These are phyloP conservation scores for Balaenoptera acutorostrata DNA, from an alignment of 2,113 vertebrate genomes.

Conservation along the genomic window DNA sequence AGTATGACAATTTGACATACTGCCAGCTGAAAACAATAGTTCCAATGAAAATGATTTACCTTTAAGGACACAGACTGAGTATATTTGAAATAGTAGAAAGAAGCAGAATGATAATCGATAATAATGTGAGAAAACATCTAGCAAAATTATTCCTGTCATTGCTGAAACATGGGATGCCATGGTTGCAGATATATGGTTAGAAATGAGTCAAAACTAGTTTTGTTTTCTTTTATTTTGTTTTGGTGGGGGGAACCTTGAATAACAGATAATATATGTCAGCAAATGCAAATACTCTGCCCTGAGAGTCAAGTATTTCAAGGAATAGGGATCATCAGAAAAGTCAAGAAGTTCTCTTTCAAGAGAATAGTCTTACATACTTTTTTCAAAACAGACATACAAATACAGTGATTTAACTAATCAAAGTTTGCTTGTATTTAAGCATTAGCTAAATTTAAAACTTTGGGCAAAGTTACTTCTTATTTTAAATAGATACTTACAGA, in stretches of 20 bases:
- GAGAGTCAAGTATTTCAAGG: neutral
- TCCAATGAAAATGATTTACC: neutral
- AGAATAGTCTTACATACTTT: neutral
- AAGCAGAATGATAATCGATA: neutral
- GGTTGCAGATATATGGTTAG: neutral
- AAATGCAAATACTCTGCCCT: neutral
- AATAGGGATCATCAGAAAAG: neutral
- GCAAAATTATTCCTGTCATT: neutral
- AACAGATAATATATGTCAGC: neutral
- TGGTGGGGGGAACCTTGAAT: accelerated
- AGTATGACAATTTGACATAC: neutral
- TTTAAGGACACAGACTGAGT: neutral
- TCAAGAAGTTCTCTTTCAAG: neutral
- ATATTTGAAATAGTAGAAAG: neutral
- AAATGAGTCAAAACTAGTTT: neutral
- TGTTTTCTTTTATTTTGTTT: neutral
- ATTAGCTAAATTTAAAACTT: neutral
- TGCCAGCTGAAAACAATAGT: neutral
- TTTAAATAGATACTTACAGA: neutral
- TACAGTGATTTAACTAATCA: neutral
- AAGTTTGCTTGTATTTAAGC: neutral
- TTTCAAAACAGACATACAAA: neutral
- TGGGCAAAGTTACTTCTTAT: neutral
- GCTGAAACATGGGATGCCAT: neutral
- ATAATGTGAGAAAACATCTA: neutral